These are phyloP conservation scores for Tetanocera ferruginea DNA, from an alignment of 2,888 invertebrate species.

Conservation along the genomic window DNA sequence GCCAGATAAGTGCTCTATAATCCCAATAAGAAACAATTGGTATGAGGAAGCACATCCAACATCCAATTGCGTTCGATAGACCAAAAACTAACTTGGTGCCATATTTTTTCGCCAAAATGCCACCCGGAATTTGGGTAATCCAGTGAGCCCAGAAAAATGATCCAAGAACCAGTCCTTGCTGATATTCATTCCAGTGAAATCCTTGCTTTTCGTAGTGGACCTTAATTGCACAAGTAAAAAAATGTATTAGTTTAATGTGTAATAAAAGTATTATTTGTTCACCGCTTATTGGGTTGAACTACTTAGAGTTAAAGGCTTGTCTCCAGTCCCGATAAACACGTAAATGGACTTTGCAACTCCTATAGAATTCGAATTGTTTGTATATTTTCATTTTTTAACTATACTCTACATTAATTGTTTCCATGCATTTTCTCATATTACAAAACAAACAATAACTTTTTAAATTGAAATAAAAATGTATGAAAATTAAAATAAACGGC, in stretches of 20 bases:
- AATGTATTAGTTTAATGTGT: not conserved
- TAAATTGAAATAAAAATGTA: too few species aligned
- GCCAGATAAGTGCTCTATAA: conserved; percentile 72
- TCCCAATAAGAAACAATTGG: conserved; percentile 76
- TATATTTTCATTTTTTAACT: too few species aligned
- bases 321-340: too few species aligned
- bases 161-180: conserved; percentile 76
- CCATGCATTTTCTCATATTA: too few species aligned
- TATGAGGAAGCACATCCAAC: conserved; percentile 76
- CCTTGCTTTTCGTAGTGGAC: conserved; percentile 59
- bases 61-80: conserved; percentile 75
- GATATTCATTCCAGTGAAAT: conserved; percentile 77
- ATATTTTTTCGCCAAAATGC: conserved; percentile 76
- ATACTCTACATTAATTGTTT: too few species aligned
- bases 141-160: conserved; percentile 83
- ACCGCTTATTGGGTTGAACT: too few species aligned
- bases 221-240: conserved; percentile 49
- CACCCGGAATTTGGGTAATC: conserved; percentile 80
- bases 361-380: too few species aligned
- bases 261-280: too few species aligned
- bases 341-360: too few species aligned
- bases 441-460: too few species aligned
- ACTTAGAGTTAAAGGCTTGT: too few species aligned
- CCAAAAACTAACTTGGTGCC: conserved; percentile 82
- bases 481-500: too few species aligned